Percentiles rank a stretch among this genome's conserved stretches.
Evolutionary conservation across 2,888 invertebrate genomes (phyloP).

Genomic region (Orgyia antiqua): DNA sequence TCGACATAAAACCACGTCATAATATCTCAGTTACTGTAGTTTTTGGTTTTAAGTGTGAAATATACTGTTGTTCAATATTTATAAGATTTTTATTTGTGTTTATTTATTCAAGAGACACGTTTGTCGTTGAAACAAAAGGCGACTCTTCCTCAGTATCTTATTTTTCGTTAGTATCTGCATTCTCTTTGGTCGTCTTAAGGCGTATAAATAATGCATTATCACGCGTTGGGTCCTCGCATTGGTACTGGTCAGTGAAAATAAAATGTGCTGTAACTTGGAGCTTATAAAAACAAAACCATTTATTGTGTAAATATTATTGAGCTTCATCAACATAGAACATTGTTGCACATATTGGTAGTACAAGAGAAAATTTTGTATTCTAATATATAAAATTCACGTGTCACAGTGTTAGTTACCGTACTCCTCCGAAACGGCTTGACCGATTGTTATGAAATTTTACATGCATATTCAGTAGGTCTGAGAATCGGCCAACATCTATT

Average conservation of each 20-base stretch:
- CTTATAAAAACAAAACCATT: conserved; percentile 42
- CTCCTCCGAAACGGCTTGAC: no score
- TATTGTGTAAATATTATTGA: no score
- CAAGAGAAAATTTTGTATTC: no score
- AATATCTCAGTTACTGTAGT: conserved; percentile 64
- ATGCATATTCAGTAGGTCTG: no score
- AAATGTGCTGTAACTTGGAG: conserved; percentile 51
- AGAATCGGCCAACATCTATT: no score
- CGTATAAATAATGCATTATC: conserved; percentile 77
- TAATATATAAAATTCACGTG: no score
- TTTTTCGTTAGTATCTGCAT: conserved; percentile 72
- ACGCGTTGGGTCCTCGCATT: conserved; percentile 56
- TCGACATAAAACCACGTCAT: conserved; percentile 58
- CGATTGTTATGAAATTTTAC: no score
- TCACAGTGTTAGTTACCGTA: no score
- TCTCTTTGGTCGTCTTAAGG: conserved; percentile 70
- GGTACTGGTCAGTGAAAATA: conserved; percentile 47
- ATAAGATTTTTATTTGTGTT: conserved; percentile 71
- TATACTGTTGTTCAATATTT: conserved; percentile 73
- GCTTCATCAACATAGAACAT: no score
- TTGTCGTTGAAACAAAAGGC: conserved; percentile 62
- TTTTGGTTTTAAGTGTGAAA: conserved; percentile 67
- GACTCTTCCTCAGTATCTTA: conserved; percentile 50
- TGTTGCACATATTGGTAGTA: no score
- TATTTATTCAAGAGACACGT: conserved; percentile 71